Base-by-base conservation (phyloP, 2,888 invertebrate genomes). In the Cantharis rufa region DNA sequence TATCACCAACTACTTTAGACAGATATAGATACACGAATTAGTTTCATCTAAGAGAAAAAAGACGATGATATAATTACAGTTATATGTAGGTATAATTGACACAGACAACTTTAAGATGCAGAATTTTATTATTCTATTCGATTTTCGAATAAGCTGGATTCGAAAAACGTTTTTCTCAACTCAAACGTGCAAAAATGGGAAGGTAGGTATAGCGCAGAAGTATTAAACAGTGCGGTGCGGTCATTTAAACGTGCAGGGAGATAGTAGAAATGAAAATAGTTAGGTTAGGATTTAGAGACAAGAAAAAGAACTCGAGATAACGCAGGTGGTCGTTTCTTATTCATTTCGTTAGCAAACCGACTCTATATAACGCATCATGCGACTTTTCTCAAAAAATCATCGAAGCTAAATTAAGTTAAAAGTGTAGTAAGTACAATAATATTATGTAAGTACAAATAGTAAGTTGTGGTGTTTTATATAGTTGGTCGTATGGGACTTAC, bases 1-100 rank as follows among this genome's bases (percentile, higher is more conserved):
- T 85, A 83, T 80, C 76, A 79, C 83, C 81, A 83, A 81, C 83
- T 80, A 83, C 82, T 82, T 82, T 83, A 82, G 82, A 84, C 82
- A 84, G 83, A 82, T 82, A 83, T 81, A 82, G 83, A 81, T 79
- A 78, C 68, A 74, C 74, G 77, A 74, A 71, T 77, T 74, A 79
- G 81, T 81, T 80, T 77, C 82, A 76, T 76, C 80, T 82, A 82
- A 80, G 80, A 81, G 74, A 76, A 70, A 74, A 79, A 76, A 84
- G 81, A 83, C 81, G 80, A 82, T 84, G 84, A 85, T 85, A 85
- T 48, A 48, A 48, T 48, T 48, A 48, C 48, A 48, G 48, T 48
- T 48, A 48, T 83, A 81, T 82, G 69, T 66, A 83, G 82, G 83
- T 83, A 82, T 81, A 81, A 81, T 81, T 81, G 81, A 81, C 81